Percentiles rank a stretch among this genome's conserved stretches.
Evolutionary conservation across 2,113 vertebrate species (phyloP).

Genomic region (Myrmecophaga tridactyla): DNA sequence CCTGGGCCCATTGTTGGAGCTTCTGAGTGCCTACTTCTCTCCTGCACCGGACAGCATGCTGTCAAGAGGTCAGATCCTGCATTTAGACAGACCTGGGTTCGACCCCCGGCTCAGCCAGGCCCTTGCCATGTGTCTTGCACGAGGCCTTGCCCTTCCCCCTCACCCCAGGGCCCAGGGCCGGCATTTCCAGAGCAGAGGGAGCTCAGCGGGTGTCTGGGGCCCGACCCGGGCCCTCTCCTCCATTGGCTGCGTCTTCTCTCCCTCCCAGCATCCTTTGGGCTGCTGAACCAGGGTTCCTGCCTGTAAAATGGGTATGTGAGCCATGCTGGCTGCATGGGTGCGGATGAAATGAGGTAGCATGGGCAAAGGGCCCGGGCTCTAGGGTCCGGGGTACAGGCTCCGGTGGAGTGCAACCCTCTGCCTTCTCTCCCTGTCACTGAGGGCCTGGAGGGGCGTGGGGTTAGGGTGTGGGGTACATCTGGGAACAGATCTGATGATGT

Average conservation of each 20-base stretch:
- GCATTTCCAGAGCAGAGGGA: not conserved
- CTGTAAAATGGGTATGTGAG: not conserved
- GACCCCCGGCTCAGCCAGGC: not conserved
- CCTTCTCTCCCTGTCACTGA: too few relatives aligned
- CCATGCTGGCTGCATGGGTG: not conserved
- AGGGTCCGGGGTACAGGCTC: not conserved
- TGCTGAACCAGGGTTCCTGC: not conserved
- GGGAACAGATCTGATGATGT: constrained; percentile 75
- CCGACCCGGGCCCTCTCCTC: not conserved
- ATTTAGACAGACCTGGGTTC: not conserved
- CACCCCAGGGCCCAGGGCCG: not conserved
- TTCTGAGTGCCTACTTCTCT: not conserved
- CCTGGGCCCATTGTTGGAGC: accelerated
- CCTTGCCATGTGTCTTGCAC: accelerated
- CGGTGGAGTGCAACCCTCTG: accelerated
- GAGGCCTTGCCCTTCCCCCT: not conserved
- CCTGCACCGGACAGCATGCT: accelerated
- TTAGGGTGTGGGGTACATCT: constrained; percentile 58
- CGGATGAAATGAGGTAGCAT: not conserved
- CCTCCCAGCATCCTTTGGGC: not conserved
- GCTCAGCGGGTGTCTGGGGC: not conserved
- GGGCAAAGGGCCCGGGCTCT: not conserved
- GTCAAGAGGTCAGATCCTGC: not conserved
- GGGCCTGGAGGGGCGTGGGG: not conserved
- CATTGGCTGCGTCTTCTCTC: accelerated